Evolutionary conservation across 2,113 vertebrate species (phyloP).

Genomic region (Propithecus coquereli): DNA sequence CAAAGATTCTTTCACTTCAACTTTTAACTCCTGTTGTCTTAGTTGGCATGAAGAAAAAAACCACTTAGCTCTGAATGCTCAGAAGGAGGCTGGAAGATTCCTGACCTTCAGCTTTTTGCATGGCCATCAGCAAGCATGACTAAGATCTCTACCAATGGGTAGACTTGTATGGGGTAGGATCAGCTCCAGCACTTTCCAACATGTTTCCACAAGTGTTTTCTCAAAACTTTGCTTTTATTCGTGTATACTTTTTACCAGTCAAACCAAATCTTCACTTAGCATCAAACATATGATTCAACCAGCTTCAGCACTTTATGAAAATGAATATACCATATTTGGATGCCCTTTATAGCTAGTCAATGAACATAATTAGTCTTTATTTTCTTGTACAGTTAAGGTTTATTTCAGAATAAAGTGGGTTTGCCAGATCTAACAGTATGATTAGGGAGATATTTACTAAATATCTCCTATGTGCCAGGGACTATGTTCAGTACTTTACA

Average conservation of each 20-base stretch:
- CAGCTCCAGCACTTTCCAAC: not conserved
- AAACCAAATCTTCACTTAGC: not conserved
- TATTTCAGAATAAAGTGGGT: not conserved
- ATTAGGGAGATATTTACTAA: not conserved
- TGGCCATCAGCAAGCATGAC: not conserved
- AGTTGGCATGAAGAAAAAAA: not conserved
- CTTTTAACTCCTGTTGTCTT: not conserved
- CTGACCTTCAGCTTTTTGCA: not conserved
- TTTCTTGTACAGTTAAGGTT: constrained; percentile 7
- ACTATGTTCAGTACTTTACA: not conserved
- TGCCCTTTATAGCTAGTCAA: not conserved
- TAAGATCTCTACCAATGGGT: not conserved
- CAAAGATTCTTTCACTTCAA: not conserved
- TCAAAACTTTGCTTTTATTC: not conserved
- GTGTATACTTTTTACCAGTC: not conserved
- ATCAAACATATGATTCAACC: not conserved
- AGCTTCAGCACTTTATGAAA: not conserved
- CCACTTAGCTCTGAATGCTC: not conserved
- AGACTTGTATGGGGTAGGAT: not conserved
- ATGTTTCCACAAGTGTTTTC: not conserved
- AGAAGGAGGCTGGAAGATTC: not conserved
- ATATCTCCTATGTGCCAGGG: not conserved
- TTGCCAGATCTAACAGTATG: not conserved
- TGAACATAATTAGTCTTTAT: not conserved
- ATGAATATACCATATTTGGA: not conserved